Evolutionary conservation across 1,140 invertebrate species (phyloP), one percentile per base, ranked within the genome.

Genomic region (Drosophila ohnishii): DNA sequence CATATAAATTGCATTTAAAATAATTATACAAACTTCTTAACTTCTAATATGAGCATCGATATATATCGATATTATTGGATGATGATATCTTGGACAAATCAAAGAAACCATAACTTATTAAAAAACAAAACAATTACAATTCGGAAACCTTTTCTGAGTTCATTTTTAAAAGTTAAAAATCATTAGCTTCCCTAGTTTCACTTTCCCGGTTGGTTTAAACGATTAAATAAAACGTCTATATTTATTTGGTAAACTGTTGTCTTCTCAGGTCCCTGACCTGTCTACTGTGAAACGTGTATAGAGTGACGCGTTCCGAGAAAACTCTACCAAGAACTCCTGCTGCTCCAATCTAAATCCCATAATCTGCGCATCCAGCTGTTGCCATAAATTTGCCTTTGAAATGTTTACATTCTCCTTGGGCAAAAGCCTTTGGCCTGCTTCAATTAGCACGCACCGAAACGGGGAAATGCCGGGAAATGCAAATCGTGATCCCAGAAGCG

Each of bases 401-500:
- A 69, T 70, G 63, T 67, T 69, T 69, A 66, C 62, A 69, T 53
- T 22, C 40, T 51, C 53, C 56, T 45, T 40, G 35, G n/a, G 64
- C 63, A 47, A 70, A 67, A 40, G 60, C 22, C 60, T 64, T 76
- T 48, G 44, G 56, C 59, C 32, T 39, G 66, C 66, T 70, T 39
- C 39, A 70, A 70, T 70, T 70, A 70, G 48, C 63, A 69, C 48
- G 40, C 40, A 70, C 40, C 37, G 35, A 34, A 63, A 66, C 28
- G 37, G 42, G 67, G 37, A 70, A 72, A 70, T 71, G 28, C 19
- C 37, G 35, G 67, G 16, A 70, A 71, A 71, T 71, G 28, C 67
- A 60, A 65, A 60, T 60, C 11, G 10, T n/a, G 35, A 11, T 40
- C 40, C 39, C 34, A 25, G 47, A 44, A 40, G 19, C 30, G 40